These are phyloP conservation scores for Drosophila lacicola DNA, from an alignment of 2,888 invertebrate species.

Conservation along the genomic window DNA sequence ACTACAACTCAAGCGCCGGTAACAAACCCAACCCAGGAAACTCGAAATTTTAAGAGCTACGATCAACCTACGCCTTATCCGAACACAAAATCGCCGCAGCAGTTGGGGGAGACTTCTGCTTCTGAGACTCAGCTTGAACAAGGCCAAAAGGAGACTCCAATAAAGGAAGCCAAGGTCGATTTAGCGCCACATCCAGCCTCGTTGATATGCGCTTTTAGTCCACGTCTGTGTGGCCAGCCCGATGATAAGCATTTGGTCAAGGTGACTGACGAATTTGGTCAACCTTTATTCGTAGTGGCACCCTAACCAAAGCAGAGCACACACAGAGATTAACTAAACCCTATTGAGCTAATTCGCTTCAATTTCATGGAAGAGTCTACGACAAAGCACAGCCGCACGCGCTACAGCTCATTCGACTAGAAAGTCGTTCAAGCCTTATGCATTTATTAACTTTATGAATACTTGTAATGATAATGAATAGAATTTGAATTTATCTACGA, in stretches of 20 bases:
- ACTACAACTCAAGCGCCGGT: conserved; percentile 2
- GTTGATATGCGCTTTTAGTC: conserved; percentile 15
- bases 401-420: conserved; percentile 23
- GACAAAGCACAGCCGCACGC: background rate
- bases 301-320: background rate
- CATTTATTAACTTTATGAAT: background rate
- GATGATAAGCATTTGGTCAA: background rate
- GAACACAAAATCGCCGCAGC: too few relatives aligned
- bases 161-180: background rate
- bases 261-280: background rate
- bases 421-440: conserved; percentile 24
- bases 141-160: background rate
- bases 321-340: background rate
- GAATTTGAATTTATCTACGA: background rate
- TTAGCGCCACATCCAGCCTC: conserved; percentile 6
- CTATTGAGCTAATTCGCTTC: background rate
- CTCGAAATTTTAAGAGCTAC: background rate
- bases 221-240: conserved; percentile 8
- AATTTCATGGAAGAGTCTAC: background rate
- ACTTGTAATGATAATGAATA: background rate
- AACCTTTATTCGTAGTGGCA: background rate
- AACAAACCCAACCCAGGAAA: background rate
- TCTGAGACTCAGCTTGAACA: background rate
- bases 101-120: background rate
- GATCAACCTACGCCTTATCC: background rate